Base-by-base conservation (phyloP, 2,888 invertebrate genomes). In the Drosophila anceps region DNA sequence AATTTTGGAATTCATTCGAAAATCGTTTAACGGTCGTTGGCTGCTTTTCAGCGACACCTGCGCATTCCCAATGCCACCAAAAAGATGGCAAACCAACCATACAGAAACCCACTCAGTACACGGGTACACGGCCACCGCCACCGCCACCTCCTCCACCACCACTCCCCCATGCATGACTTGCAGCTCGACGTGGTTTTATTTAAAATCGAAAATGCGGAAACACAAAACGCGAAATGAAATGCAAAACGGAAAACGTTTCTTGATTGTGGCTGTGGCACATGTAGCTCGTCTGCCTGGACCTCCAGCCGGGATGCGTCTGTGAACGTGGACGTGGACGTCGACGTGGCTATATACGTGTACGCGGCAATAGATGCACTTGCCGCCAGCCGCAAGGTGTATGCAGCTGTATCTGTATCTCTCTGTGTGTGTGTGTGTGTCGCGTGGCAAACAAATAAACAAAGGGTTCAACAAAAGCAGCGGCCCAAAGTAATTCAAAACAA, bases 1-100 rank as follows among this genome's bases (percentile, higher is more conserved):
- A 84, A 84, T 87, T 87, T 90, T 87, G 88, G 88, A 82, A 89
- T 89, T 79, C 90, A 89, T 90, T 90, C 70, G 88, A 84, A 87
- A 89, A 85, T 84, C 87, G 91, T 89, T 88, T 90, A 87, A 77
- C 90, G 72, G 61, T 76, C 69, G 79, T 73, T 81, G 79, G 73
- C 63, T 76, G 81, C 76, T 86, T 76, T 90, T 70, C 76, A 57
- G 66, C 61, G 73, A 90, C 85, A 90, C 84, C 85, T 86, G 90
- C 86, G 86, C 72, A 72, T 90, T 86, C 82, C 89, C 89, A 79
- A 76, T 57, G 68, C 43, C 41, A 59, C 13, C 37, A 29, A 33
- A 43, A 64, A 37, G 50, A 43, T 39, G 35, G 41, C 9, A 15
- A 24, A 7, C 27, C 18, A n/a, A 18, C 51, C 29, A 54, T 13